Evolutionary conservation across 2,113 vertebrate genomes (phyloP), one percentile per base, ranked within the genome.

Genomic region (Triplophysa dalaica): DNA sequence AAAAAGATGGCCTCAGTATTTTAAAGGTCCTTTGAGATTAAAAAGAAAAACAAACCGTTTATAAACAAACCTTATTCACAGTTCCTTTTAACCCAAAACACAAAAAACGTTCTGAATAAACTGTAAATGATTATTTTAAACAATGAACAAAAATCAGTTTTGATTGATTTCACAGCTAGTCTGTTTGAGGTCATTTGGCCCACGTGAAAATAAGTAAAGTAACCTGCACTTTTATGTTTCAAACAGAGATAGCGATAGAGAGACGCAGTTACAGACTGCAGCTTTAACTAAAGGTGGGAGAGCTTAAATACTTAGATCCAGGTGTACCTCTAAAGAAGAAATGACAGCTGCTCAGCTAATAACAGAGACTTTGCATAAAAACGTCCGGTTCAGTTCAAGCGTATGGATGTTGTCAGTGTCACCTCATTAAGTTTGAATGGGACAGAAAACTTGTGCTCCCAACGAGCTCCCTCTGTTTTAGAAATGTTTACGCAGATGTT

Each of bases 11-110:
- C 16, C 64, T 76, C n/a, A 11, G 24, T n/a, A 8, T 29, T 12
- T 52, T 61, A 14, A 63, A 45, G n/a, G 43, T 0, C 5, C 17
- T 45, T 33, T 45, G 58, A 69, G 21, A n/a, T 8, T 13, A 16
- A 74, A 75, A 68, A 73, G 61, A 74, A 38, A 79, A 69, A 45
- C 70, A 70, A n/a, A 38, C 14, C n/a, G n/a, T n/a, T n/a, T n/a
- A n/a, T n/a, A n/a, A n/a, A n/a, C n/a, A n/a, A n/a, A n/a, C n/a
- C n/a, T n/a, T n/a, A n/a, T 14, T 29, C 33, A 77, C 6, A 24
- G 38, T 43, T 17, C 2, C 26, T 79, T 21, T 14, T 9, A 48
- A 8, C 50, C 3, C 11, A 26, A n/a, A 48, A 8, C 50, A 2
- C 11, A 26, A n/a, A 41, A 58, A 56, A 72, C 19, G 14, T 58